These are phyloP conservation scores for Apamea anceps DNA, from an alignment of 2,888 invertebrate genomes.

Conservation along the genomic window DNA sequence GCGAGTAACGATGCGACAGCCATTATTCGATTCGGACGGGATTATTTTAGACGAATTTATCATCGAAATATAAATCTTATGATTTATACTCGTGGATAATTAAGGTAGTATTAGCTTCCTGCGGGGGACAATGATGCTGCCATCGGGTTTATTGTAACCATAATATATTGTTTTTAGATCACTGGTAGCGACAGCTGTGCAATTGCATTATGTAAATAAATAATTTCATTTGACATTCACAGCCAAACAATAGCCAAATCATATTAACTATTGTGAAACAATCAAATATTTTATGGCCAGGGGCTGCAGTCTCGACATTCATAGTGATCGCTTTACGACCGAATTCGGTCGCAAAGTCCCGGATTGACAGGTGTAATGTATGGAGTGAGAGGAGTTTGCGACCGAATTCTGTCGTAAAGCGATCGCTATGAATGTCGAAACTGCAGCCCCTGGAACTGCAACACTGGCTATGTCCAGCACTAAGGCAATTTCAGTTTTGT, in stretches of 20 bases:
- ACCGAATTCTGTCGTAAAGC: too few species aligned
- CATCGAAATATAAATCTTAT: conserved; percentile 65
- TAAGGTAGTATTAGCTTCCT: conserved; percentile 51
- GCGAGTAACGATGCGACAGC: conserved; percentile 76
- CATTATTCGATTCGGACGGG: conserved; percentile 73
- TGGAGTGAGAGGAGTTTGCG: too few species aligned
- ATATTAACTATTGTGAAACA: conserved; percentile 42
- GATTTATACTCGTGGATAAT: conserved; percentile 62
- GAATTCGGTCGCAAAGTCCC: too few species aligned
- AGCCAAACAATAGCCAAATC: conserved; percentile 32
- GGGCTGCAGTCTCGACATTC: too few species aligned
- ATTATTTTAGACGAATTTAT: conserved; percentile 74
- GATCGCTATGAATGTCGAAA: too few species aligned
- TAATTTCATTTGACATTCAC: conserved; percentile 42
- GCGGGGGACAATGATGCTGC: conserved; percentile 35
- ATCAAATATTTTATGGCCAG: conserved; percentile 12
- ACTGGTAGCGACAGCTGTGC: conserved; percentile 49
- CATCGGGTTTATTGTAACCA: conserved; percentile 37
- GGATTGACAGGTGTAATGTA: too few species aligned
- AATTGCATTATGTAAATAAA: conserved; percentile 58
- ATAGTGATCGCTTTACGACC: too few species aligned
- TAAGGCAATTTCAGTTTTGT: not conserved
- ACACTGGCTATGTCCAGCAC: not conserved
- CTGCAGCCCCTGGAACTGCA: too few species aligned
- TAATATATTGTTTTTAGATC: conserved; percentile 54